Evolutionary conservation across 2,888 invertebrate genomes (phyloP).

Genomic region (Harpalus rubripes): DNA sequence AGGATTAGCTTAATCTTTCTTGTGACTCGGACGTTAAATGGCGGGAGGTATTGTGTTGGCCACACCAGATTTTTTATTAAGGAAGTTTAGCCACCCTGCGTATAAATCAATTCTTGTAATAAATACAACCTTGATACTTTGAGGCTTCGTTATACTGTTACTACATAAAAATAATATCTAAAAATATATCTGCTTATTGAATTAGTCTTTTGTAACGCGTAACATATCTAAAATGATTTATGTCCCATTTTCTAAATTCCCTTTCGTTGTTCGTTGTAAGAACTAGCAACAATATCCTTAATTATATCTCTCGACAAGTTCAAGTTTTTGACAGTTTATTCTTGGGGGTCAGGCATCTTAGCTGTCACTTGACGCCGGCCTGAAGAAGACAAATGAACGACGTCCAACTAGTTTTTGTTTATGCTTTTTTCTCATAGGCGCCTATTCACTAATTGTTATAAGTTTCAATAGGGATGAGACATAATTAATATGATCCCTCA

Average conservation of each 20-base stretch:
- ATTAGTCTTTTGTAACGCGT: neutral
- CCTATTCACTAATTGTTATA: slow-evolving; percentile 33
- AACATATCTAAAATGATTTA: neutral
- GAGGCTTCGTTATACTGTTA: too few relatives aligned
- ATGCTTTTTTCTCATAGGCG: slow-evolving; percentile 31
- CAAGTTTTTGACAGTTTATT: slow-evolving; percentile 55
- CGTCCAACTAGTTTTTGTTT: slow-evolving; percentile 42
- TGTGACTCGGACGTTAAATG: too few relatives aligned
- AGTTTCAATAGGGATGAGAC: slow-evolving; percentile 21
- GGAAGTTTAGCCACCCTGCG: too few relatives aligned
- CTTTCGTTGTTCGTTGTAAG: neutral
- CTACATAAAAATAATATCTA: too few relatives aligned
- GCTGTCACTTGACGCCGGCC: slow-evolving; percentile 33
- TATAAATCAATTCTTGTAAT: too few relatives aligned
- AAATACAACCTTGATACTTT: too few relatives aligned
- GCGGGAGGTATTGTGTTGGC: too few relatives aligned
- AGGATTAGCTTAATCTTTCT: too few relatives aligned
- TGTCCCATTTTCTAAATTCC: neutral
- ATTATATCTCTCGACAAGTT: slow-evolving; percentile 26
- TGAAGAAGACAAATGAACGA: slow-evolving; percentile 58
- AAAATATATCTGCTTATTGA: too few relatives aligned
- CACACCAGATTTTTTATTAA: too few relatives aligned
- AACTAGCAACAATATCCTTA: slow-evolving; percentile 19
- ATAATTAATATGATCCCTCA: slow-evolving; percentile 15
- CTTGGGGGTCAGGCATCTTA: slow-evolving; percentile 44